Evolutionary conservation across 2,113 vertebrate genomes (phyloP).

Genomic region (Climacteris rufus): DNA sequence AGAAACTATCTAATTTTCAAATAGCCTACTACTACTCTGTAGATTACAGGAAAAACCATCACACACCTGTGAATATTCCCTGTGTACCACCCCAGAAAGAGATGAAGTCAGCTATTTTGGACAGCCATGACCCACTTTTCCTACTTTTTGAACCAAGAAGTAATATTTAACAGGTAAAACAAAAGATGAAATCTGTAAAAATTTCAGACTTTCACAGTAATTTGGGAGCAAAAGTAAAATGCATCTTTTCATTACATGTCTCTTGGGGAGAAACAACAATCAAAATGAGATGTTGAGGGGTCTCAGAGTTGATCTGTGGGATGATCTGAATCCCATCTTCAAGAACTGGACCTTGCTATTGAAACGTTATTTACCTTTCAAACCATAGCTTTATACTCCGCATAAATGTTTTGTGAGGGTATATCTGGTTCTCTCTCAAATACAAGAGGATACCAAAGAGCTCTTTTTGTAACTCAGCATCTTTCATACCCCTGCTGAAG

Average conservation of each 20-base stretch:
- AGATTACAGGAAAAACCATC: background rate
- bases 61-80: background rate
- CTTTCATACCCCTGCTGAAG: constrained; percentile 48
- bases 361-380: constrained; percentile 84
- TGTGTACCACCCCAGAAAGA: background rate
- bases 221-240: background rate
- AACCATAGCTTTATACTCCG: constrained; percentile 89
- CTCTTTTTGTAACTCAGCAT: constrained; percentile 69
- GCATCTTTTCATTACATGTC: background rate
- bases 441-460: constrained; percentile 78
- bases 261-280: background rate
- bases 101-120: background rate
- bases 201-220: background rate
- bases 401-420: constrained; percentile 79
- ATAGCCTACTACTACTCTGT: background rate
- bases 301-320: background rate
- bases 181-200: background rate
- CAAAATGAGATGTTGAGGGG: background rate
- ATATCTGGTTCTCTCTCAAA: constrained; percentile 87
- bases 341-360: background rate
- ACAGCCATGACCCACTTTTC: background rate
- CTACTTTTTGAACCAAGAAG: background rate
- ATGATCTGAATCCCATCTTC: background rate
- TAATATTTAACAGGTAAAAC: background rate
- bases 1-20: background rate